Evolutionary conservation across 2,113 vertebrate species (phyloP).

Genomic region (Dolichotis patagonum): DNA sequence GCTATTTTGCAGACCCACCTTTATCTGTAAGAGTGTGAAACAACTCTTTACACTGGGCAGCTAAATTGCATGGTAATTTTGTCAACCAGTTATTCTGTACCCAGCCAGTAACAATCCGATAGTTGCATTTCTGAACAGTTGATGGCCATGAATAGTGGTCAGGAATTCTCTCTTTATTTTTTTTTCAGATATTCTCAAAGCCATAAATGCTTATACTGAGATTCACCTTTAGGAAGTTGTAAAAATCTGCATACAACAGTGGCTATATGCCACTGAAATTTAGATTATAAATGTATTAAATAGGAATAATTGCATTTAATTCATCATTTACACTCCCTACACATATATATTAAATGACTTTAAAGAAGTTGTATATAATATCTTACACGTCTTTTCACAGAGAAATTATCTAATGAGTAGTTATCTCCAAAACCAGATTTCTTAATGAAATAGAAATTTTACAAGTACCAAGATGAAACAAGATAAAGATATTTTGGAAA

Average conservation of each 20-base stretch:
- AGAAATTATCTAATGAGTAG: not conserved
- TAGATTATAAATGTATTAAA: not conserved
- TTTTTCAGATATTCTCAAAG: not conserved
- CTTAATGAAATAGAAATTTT: not conserved
- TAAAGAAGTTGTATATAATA: not conserved
- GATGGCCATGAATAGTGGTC: not conserved
- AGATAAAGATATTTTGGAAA: not conserved
- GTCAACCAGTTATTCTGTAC: not conserved
- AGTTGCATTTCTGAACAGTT: not conserved
- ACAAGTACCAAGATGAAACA: not conserved
- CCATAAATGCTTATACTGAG: not conserved
- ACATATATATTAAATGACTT: not conserved
- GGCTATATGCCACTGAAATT: not conserved
- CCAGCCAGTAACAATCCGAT: not conserved
- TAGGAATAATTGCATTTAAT: not conserved
- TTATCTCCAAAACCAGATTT: not conserved
- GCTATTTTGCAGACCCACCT: too few relatives aligned
- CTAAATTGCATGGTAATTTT: not conserved
- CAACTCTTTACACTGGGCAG: not conserved
- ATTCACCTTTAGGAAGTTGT: not conserved
- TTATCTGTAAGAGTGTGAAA: too few relatives aligned
- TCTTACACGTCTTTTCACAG: not conserved
- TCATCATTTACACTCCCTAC: not conserved
- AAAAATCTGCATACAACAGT: not conserved
- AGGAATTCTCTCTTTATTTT: not conserved